Evolutionary conservation across 2,888 invertebrate species (phyloP), one percentile per base, ranked within the genome.

Genomic region (Scaptomyza cyrtandrae): DNA sequence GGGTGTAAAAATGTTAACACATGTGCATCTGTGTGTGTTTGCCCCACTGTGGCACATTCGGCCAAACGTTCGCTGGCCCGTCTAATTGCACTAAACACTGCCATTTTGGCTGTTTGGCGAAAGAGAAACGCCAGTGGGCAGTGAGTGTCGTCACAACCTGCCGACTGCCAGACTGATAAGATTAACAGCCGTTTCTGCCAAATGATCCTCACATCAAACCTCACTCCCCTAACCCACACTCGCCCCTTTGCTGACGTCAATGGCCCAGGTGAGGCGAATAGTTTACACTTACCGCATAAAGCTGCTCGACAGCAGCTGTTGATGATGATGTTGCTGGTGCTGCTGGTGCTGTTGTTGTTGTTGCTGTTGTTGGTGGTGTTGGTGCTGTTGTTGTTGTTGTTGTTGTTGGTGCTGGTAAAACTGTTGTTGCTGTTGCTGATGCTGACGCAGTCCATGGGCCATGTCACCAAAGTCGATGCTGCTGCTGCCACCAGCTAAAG

Each of bases 251-350:
- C 71, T 81, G 81, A 81, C 75, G 80, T 85, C 78, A 81, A 81
- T 80, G 67, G 63, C 61, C 64, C 50, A 56, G 39, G 58, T 61
- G 70, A 49, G 62, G 35, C 49, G 49, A 56, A 49, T 37, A 55
- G 68, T 59, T 63, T 69, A 64, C 62, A 84, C 90, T 90, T 84
- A 90, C 90, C 90, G 90, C 80, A 86, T 80, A 57, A 89, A 90
- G 65, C 80, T 81, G 67, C 74, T 72, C 57, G 88, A 76, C 64
- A 90, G 71, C 76, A 86, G 67, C 65, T 71, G 90, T 41, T 85
- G 75, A 37, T 87, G 78, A 24, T 75, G 73, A 41, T 75, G 78
- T 13, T 75, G 41, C 9, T 75, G 70, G 1, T 19, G 19, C 24
- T 71, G 71, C 7, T 71, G 77, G 1, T 68, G 74, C 29, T 75